Percentiles rank a stretch among this genome's conserved stretches.
phyloP scores from a whole-genome alignment of 37 sponge, comb jelly and placozoan genomes.

The Ephydatia muelleri region DNA sequence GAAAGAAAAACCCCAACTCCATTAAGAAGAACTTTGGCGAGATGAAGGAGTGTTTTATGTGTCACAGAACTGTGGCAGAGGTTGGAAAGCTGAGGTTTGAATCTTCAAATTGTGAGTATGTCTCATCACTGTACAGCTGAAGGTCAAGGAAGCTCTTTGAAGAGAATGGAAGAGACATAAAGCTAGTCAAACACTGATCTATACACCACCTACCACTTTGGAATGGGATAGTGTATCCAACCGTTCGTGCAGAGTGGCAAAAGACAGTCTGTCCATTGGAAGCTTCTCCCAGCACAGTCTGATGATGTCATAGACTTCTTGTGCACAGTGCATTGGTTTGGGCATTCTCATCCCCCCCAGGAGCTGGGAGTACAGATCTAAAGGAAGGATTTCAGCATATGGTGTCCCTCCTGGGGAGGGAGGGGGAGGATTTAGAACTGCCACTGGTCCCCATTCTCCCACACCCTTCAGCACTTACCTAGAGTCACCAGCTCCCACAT shows the following conservation, averaged over 20 bases:
- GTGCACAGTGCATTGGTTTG: slow-evolving; percentile 57
- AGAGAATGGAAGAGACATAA: not conserved
- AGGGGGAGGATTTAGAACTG: not conserved
- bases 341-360: slow-evolving; percentile 61
- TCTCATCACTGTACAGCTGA: slow-evolving; percentile 26
- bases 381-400: slow-evolving; percentile 39
- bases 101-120: slow-evolving; percentile 74
- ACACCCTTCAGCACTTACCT: slow-evolving; percentile 18
- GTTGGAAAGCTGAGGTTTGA: slow-evolving; percentile 20
- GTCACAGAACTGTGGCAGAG: not conserved
- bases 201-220: slow-evolving; percentile 41
- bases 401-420: slow-evolving; percentile 50
- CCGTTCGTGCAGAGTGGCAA: slow-evolving; percentile 38
- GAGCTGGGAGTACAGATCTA: slow-evolving; percentile 48
- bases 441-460: not conserved
- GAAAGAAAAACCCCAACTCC: no score
- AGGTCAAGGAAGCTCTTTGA: slow-evolving; percentile 61
- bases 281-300: slow-evolving; percentile 53
- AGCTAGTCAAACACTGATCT: not conserved
- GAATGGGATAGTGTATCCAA: slow-evolving; percentile 42
- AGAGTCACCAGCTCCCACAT: slow-evolving; percentile 82
- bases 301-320: slow-evolving; percentile 72
- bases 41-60: not conserved
- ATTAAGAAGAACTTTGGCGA: not conserved
- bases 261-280: slow-evolving; percentile 49